Evolutionary conservation across 2,888 invertebrate genomes (phyloP), one percentile per base, ranked within the genome.

Genomic region (Arctia plantaginis): DNA sequence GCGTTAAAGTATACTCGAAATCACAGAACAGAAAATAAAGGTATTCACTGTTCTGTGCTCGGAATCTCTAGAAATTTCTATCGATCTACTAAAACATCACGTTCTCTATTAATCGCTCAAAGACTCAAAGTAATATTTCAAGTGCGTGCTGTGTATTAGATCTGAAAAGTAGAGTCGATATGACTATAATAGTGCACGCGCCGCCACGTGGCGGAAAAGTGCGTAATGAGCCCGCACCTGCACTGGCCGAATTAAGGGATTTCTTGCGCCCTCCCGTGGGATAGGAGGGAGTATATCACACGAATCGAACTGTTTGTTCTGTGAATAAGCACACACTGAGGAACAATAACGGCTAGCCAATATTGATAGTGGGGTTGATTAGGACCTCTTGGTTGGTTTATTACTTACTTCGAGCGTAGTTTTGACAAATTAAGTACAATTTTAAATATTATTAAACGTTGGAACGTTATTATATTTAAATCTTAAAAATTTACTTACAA

Each of bases 191-290:
- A 77, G 81, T 80, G 85, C 94, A 94, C 95, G 93, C 90, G 94
- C 88, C 92, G 94, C 84, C 95, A 92, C 95, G 95, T 93, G 95
- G 80, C 93, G 89, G 91, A 86, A 93, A 92, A 93, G 90, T 92
- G 90, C 91, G 92, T 95, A 95, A 95, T 95, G 94, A 95, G 92
- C 91, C 92, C 92, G 93, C 95, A 95, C 95, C 95, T 95, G 95
- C 95, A 93, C 87, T 90, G 86, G 87, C 91, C 90, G 94, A 92
- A 95, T 95, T 95, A 95, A 91, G 92, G 95, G 95, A 95, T 95
- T 94, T 95, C 93, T 95, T 94, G 94, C 95, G 93, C 95, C 95
- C 95, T 94, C 95, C 93, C 95, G 95, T 95, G 95, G 94, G 95
- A 95, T 84, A 90, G 89, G 86, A 90, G 91, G 89, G 89, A 84